Conservation (phyloP, 1,140 invertebrate species). For the Drosophila burlai region DNA sequence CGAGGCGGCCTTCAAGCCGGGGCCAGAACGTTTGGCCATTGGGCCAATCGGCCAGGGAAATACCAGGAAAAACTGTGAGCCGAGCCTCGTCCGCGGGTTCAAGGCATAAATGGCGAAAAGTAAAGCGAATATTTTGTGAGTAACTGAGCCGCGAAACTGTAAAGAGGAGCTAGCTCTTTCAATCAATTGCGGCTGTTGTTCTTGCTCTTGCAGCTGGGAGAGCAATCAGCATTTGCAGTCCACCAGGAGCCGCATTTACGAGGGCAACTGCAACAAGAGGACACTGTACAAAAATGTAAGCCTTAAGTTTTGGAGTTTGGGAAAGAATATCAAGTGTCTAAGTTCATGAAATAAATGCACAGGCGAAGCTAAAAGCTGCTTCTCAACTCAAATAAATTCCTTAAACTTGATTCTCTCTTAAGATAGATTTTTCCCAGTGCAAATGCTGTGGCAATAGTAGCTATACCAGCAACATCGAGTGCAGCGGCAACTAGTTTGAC, state of each 20-base stretch:
- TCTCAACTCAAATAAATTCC: no score
- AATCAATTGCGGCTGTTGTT: slow-evolving; percentile 65
- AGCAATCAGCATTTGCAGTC: slow-evolving; percentile 71
- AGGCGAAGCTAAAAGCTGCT: no score
- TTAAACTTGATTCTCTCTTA: no score
- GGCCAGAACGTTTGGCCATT: slow-evolving; percentile 12
- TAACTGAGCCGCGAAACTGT: slow-evolving; percentile 59
- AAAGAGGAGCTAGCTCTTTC: slow-evolving; percentile 54
- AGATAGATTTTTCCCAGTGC: background rate
- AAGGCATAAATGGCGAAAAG: slow-evolving; percentile 61
- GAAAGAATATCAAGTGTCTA: background rate
- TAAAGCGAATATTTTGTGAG: slow-evolving; percentile 33
- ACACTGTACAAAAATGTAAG: background rate
- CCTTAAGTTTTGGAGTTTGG: no score
- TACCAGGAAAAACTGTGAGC: slow-evolving; percentile 3
- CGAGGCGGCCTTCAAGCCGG: slow-evolving; percentile 25
- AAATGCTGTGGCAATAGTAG: slow-evolving; percentile 8
- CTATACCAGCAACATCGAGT: slow-evolving; percentile 39
- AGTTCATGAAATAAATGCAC: background rate
- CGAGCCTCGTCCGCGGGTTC: slow-evolving; percentile 15
- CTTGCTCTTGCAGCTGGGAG: slow-evolving; percentile 61
- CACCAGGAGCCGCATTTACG: slow-evolving; percentile 43
- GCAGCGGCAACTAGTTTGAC: slow-evolving; percentile 68
- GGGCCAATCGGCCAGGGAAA: slow-evolving; percentile 10
- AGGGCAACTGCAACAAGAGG: background rate